Conservation (phyloP, 2,888 invertebrate species). For the Pterostichus niger region DNA sequence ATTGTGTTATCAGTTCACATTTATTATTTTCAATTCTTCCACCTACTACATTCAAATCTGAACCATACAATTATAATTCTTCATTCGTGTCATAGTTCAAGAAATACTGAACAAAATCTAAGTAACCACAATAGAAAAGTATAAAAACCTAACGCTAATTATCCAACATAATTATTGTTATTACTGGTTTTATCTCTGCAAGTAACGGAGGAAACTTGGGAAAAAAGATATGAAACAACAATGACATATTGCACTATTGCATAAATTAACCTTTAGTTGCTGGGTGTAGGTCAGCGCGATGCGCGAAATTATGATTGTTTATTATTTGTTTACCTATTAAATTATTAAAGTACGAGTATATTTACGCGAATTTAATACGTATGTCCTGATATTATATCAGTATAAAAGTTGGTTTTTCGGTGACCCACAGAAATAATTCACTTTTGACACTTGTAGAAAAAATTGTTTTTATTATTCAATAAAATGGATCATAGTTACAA, state of each 20-base stretch:
- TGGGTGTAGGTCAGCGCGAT: constrained; percentile 44
- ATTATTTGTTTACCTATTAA: neutral
- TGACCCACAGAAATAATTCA: too few relatives aligned
- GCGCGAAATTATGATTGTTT: constrained; percentile 4
- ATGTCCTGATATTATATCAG: too few relatives aligned
- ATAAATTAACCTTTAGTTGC: constrained; percentile 56
- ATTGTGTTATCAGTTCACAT: too few relatives aligned
- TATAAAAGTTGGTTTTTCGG: too few relatives aligned
- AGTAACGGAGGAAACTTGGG: constrained; percentile 44
- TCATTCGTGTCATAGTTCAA: neutral
- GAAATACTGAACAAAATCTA: neutral
- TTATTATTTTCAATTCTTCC: too few relatives aligned
- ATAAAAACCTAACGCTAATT: constrained; percentile 56
- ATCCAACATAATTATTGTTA: constrained; percentile 53
- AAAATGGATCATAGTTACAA: too few relatives aligned
- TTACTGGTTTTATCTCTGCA: constrained; percentile 49
- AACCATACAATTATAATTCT: neutral
- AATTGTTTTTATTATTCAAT: too few relatives aligned
- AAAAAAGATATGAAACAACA: constrained; percentile 49
- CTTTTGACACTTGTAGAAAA: too few relatives aligned
- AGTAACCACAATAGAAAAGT: constrained; percentile 50
- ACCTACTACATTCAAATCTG: too few relatives aligned
- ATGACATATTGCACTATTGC: constrained; percentile 63
- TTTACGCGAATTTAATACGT: too few relatives aligned
- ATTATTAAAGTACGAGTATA: neutral